Percentiles rank a stretch among this genome's conserved stretches.
These are phyloP conservation scores for Epizoanthus stellaris DNA, from an alignment of 92 coral and sea anemone genomes.

Conservation along the genomic window DNA sequence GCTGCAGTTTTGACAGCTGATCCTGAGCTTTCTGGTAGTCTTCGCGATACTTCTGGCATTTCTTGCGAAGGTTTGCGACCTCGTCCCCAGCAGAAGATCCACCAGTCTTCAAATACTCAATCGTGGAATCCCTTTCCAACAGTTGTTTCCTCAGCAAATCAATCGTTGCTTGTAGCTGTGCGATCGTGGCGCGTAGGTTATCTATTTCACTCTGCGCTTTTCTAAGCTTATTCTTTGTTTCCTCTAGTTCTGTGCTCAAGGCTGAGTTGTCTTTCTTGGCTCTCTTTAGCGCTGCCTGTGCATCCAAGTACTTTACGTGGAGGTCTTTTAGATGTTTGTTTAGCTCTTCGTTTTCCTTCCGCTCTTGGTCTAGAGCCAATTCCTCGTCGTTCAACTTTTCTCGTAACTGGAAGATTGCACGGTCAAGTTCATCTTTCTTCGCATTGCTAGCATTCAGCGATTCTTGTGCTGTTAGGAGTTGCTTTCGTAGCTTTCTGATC, in stretches of 20 bases:
- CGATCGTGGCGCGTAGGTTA: conserved; percentile 47
- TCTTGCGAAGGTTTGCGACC: conserved; percentile 65
- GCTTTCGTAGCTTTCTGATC: conserved; percentile 69
- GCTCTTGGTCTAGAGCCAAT: conserved; percentile 55
- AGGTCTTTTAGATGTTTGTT: conserved; percentile 72
- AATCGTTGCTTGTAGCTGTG: conserved; percentile 69
- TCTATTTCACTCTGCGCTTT: conserved; percentile 72
- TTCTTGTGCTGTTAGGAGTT: conserved; percentile 62
- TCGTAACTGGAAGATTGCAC: conserved; percentile 62
- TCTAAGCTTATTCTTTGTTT: conserved; percentile 63
- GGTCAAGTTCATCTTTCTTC: conserved; percentile 64
- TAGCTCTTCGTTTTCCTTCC: conserved; percentile 69
- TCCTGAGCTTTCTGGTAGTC: conserved; percentile 76
- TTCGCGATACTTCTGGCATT: conserved; percentile 72
- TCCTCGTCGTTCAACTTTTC: conserved; percentile 76
- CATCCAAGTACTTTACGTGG: conserved; percentile 66
- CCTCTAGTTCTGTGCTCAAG: conserved; percentile 65
- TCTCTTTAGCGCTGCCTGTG: conserved; percentile 54
- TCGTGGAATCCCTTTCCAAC: conserved; percentile 55
- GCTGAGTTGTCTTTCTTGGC: conserved; percentile 66
- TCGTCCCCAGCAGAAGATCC: conserved; percentile 64
- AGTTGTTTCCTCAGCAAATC: conserved; percentile 74
- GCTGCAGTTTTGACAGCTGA: conserved; percentile 73
- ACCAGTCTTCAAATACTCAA: conserved; percentile 59
- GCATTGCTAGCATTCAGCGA: conserved; percentile 56